Conservation (phyloP, 2,113 vertebrate species). For the Camelus dromedarius region DNA sequence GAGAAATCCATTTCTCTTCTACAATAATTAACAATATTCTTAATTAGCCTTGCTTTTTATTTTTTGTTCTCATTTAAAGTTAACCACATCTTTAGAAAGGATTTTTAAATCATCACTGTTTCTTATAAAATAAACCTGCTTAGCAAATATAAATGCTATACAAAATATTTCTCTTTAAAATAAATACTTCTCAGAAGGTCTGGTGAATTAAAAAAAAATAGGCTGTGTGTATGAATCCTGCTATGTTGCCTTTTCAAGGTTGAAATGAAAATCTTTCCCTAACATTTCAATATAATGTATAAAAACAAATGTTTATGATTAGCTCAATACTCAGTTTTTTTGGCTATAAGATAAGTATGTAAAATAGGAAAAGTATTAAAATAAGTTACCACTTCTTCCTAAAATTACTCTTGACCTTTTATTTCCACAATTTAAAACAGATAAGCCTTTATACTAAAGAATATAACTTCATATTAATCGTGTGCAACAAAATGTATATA, state of each 20-base stretch:
- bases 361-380: neutral
- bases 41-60: neutral
- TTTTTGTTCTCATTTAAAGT: neutral
- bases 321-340: neutral
- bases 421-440: conserved; percentile 7
- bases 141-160: neutral
- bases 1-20: neutral
- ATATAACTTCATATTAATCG: neutral
- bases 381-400: neutral
- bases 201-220: neutral
- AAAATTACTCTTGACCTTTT: neutral
- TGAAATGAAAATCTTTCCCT: neutral
- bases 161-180: neutral
- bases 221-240: neutral
- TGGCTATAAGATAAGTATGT: neutral
- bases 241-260: neutral
- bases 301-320: neutral
- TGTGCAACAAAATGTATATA: neutral
- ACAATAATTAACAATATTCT: neutral
- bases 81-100: neutral
- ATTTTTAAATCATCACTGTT: neutral
- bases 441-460: neutral
- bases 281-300: neutral
- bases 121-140: neutral
- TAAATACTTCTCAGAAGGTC: neutral